These are phyloP conservation scores for Lepisosteus osseus DNA, from an alignment of 2,113 vertebrate genomes.

Conservation along the genomic window DNA sequence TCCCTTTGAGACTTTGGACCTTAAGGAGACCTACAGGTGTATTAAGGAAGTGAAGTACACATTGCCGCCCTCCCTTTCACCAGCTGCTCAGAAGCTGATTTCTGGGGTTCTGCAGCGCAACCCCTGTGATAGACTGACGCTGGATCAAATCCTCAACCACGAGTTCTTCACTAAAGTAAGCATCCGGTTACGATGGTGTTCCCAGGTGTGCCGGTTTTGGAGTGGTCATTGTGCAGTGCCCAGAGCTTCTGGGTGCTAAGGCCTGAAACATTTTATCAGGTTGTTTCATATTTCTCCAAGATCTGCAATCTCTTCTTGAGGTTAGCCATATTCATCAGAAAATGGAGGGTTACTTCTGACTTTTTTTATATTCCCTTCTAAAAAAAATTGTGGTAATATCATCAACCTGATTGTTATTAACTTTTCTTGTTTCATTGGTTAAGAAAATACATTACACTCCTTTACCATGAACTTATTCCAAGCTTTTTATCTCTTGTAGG, in stretches of 20 bases:
- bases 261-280: neutral
- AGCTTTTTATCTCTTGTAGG: conserved; percentile 56
- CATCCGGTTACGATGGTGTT: neutral
- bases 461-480: no score
- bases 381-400: no score
- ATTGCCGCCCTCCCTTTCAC: conserved; percentile 78
- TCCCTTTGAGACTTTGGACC: conserved; percentile 92
- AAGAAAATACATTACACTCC: no score
- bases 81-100: conserved; percentile 84
- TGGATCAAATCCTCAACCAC: conserved; percentile 91
- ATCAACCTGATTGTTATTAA: no score
- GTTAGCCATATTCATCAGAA: no score
- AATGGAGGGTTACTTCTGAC: no score
- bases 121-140: conserved; percentile 80
- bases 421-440: no score
- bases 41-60: conserved; percentile 92
- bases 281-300: no score
- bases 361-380: no score
- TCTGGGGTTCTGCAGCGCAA: conserved; percentile 79
- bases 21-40: conserved; percentile 95
- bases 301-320: no score
- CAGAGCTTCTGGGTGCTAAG: neutral
- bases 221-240: neutral
- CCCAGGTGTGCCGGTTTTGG: neutral
- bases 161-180: conserved; percentile 92